Conservation (phyloP, 2,888 invertebrate species). For the Cosmopolites sordidus region DNA sequence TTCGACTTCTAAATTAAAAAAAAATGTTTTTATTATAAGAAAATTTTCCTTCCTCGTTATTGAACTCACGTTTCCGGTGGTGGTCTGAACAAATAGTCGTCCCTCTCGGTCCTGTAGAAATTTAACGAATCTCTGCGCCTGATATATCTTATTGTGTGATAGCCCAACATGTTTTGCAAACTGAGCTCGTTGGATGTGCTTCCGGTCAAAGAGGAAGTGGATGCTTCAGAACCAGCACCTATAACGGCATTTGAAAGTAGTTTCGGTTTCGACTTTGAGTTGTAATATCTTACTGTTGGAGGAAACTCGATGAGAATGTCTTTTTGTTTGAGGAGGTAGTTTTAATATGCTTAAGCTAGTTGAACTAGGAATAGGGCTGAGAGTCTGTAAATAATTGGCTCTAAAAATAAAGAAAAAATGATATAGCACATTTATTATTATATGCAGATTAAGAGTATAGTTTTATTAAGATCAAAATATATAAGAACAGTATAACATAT, state of each 20-base stretch:
- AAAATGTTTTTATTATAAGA: neutral
- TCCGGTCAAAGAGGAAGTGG: slow-evolving; percentile 51
- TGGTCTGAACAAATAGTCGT: slow-evolving; percentile 31
- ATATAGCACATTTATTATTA: neutral
- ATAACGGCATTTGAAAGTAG: slow-evolving; percentile 10
- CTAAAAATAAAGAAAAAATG: slow-evolving; percentile 45
- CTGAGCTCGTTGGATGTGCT: slow-evolving; percentile 56
- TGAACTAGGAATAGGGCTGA: slow-evolving; percentile 86
- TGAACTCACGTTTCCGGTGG: slow-evolving; percentile 30
- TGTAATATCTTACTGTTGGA: slow-evolving; percentile 51
- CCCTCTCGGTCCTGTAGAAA: slow-evolving; percentile 29
- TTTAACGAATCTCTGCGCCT: slow-evolving; percentile 44
- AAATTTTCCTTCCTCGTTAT: neutral
- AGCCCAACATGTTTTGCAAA: slow-evolving; percentile 72
- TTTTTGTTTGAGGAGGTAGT: slow-evolving; percentile 46
- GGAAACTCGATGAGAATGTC: slow-evolving; percentile 51
- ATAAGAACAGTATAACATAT: too few relatives aligned
- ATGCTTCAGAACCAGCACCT: slow-evolving; percentile 53
- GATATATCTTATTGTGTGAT: slow-evolving; percentile 66
- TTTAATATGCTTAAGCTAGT: slow-evolving; percentile 57
- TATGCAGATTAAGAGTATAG: too few relatives aligned
- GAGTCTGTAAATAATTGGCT: slow-evolving; percentile 64
- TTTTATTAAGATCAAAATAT: too few relatives aligned
- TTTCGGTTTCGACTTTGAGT: neutral
- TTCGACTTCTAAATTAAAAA: slow-evolving; percentile 10